Evolutionary conservation across 2,113 vertebrate genomes (phyloP), one percentile per base, ranked within the genome.

Genomic region (Ptilorrhoa leucosticta): DNA sequence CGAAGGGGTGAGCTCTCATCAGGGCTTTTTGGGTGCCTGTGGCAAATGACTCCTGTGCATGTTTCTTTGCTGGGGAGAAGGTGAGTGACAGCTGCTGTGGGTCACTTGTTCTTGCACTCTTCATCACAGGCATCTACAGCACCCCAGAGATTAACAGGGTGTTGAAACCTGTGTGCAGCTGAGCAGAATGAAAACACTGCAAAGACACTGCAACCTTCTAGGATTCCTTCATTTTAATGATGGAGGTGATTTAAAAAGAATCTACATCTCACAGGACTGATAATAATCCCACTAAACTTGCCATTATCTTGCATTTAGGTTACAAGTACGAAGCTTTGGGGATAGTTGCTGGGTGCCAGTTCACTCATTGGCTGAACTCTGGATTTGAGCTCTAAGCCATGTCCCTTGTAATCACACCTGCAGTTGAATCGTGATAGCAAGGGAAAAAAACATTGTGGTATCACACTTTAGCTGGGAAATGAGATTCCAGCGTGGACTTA

Each of bases 401-500:
- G 3, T 28, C 3, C 2, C 24, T 75, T 57, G 7, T 27, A n/a
- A 28, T 45, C 4, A 66, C 26, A 54, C 30, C 35, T 65, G 48
- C 88, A 63, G 31, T 1, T 40, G 24, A 79, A 56, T 44, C 1
- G 7, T 24, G 33, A 20, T 5, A 60, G 31, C 12, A 68, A 31
- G 15, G 26, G 4, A 53, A 50, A 40, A 72, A 76, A 60, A 15
- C 31, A 11, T 0, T 1, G 13, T 35, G 23, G 28, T 51, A 53
- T n/a, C 48, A 40, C 44, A 37, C 20, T 48, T 26, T 16, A 69
- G 12, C 13, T 57, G 51, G 69, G 31, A 69, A 87, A 73, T 0
- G 0, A 73, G 37, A 56, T 39, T 60, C 40, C 73, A 87, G 26
- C 0, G 0, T n/a, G 35, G 68, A 66, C 0, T 0, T 28, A 53